These are phyloP conservation scores for Nephrotoma appendiculata DNA, from an alignment of 2,888 invertebrate genomes.

Conservation along the genomic window DNA sequence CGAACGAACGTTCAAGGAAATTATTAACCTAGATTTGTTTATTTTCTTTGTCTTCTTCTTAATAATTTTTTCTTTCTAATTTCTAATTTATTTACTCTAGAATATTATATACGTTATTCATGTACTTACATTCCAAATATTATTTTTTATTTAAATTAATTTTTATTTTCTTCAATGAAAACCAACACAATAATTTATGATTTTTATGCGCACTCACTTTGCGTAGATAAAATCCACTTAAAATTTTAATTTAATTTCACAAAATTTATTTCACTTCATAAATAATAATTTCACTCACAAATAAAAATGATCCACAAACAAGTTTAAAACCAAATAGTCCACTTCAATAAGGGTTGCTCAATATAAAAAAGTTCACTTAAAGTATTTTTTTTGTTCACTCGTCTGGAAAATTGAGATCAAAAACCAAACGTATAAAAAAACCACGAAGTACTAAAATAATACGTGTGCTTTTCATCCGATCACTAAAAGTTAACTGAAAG, in stretches of 20 bases:
- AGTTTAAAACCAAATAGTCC: background rate
- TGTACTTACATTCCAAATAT: background rate
- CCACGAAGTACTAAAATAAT: background rate
- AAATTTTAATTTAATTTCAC: background rate
- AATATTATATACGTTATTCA: background rate
- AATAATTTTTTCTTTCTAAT: background rate
- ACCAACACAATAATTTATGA: background rate
- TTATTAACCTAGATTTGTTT: background rate
- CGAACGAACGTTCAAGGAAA: background rate
- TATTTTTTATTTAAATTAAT: background rate
- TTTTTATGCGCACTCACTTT: background rate
- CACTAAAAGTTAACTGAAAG: background rate
- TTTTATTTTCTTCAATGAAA: background rate
- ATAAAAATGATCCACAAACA: background rate
- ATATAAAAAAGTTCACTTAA: background rate
- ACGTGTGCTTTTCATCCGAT: background rate
- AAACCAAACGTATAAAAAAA: background rate
- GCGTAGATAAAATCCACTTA: background rate
- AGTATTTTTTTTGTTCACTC: too few relatives aligned
- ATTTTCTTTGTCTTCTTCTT: background rate
- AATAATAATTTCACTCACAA: background rate
- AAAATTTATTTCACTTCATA: background rate
- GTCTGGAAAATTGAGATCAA: background rate
- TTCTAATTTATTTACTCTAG: background rate
- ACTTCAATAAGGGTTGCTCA: background rate